Conservation (phyloP, 2,113 vertebrate genomes). For the Fulmarus glacialis region DNA sequence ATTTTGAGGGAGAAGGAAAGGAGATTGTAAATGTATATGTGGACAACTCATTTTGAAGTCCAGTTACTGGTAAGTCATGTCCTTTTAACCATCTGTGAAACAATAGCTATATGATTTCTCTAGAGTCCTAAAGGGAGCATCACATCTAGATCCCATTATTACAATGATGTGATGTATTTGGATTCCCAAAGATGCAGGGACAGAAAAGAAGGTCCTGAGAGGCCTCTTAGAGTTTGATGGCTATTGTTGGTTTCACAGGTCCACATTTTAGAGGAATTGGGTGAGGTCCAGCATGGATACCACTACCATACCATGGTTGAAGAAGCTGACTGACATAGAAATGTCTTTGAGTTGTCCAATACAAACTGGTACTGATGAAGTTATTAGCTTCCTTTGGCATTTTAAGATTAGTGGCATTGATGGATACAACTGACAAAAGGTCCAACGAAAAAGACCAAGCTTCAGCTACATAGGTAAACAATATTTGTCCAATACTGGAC, state of each 20-base stretch:
- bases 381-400: neutral
- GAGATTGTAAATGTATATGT: neutral
- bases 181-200: neutral
- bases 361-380: neutral
- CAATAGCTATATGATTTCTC: neutral
- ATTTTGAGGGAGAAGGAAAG: neutral
- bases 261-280: neutral
- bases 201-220: neutral
- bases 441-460: neutral
- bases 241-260: neutral
- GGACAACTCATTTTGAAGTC: neutral
- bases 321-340: neutral
- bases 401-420: neutral
- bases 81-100: neutral
- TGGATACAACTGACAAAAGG: neutral
- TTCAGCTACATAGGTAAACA: neutral
- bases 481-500: neutral
- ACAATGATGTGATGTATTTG: too few relatives aligned
- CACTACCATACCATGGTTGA: neutral
- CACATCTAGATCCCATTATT: neutral
- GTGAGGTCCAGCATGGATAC: neutral
- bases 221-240: neutral
- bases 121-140: neutral
- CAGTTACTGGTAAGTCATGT: neutral
- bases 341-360: neutral